Evolutionary conservation across 2,888 invertebrate genomes (phyloP), one percentile per base, ranked within the genome.

Genomic region (Anorthoa munda): DNA sequence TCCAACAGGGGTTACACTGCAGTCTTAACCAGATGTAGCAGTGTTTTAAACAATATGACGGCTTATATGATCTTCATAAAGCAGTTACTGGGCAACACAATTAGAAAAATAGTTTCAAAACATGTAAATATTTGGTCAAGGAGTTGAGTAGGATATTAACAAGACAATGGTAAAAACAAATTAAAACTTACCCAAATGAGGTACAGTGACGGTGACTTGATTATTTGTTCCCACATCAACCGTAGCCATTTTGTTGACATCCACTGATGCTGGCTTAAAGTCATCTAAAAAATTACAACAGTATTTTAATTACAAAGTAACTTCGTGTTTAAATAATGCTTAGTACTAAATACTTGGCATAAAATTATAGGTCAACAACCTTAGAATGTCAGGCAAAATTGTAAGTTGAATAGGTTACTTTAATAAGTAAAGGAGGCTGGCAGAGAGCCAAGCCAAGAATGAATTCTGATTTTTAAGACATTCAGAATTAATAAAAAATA

Each of bases 261-360:
- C 99, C 70, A 99, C 99, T 88, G 99, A 99, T n/a, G 99, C 99
- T 85, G 99, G 99, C 93, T 99, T 99, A 94, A 99, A 99, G 95
- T 99, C 99, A 98, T 99, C 99, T 99, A 95, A 67, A 97, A 97
- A 15, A 55, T 58, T 11, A 48, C 15, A 73, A 71, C 9, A 46
- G 55, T 0, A 63, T 45, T 4, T 66, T 26, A 59, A 31, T 23
- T 9, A 60, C 23, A 17, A 18, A 46, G 12, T 15, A n/a, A 48
- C 15, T 31, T 31, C 1, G 50, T 50, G 39, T 50, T 75, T 26
- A 1, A 64, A 60, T 31, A 39, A 56, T 59, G 51, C 11, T 67
- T n/a, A 2, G 13, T 74, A 63, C 2, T 39, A 61, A 46, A 46
- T 59, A 55, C 12, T 23, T 45, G 4, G 48, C 53, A 65, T 26